Conservation (phyloP, 2,113 vertebrate species). For the Lampris megalopsis region DNA sequence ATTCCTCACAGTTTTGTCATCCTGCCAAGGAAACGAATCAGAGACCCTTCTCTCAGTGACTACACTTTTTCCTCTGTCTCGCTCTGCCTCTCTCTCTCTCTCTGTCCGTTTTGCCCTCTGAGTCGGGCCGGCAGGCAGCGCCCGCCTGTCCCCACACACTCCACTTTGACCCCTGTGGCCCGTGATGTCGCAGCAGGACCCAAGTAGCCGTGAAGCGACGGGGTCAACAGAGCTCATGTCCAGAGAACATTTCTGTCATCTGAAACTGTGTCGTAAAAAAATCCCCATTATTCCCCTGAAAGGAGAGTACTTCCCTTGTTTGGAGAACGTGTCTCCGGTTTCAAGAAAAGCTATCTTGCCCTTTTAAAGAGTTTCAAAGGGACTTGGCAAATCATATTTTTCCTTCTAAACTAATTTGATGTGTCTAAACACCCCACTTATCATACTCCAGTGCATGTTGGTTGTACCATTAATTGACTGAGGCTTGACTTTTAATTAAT, state of each 20-base stretch:
- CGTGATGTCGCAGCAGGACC: slow-evolving; percentile 65
- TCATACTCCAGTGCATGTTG: slow-evolving; percentile 58
- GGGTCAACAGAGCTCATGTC: slow-evolving; percentile 59
- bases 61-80: slow-evolving; percentile 78
- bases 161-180: slow-evolving; percentile 44
- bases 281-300: slow-evolving; percentile 52
- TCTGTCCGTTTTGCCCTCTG: slow-evolving; percentile 40
- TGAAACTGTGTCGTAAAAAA: slow-evolving; percentile 48
- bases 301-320: slow-evolving; percentile 67
- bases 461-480: slow-evolving; percentile 74
- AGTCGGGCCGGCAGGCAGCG: not conserved
- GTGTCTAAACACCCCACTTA: slow-evolving; percentile 46
- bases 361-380: slow-evolving; percentile 70
- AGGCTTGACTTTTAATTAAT: slow-evolving; percentile 79
- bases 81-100: slow-evolving; percentile 60
- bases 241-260: slow-evolving; percentile 41
- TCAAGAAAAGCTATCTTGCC: slow-evolving; percentile 52
- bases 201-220: slow-evolving; percentile 57
- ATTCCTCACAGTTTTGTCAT: slow-evolving; percentile 90
- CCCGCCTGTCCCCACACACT: slow-evolving; percentile 45
- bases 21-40: slow-evolving; percentile 91
- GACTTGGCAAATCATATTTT: slow-evolving; percentile 51
- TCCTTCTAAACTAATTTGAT: slow-evolving; percentile 53
- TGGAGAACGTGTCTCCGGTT: slow-evolving; percentile 67
- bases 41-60: slow-evolving; percentile 81